A percentile compares a stretch with the other conserved stretches of the same genome.
These are phyloP conservation scores for Anarrhichthys ocellatus DNA, from an alignment of 2,113 vertebrate species.

Conservation along the genomic window DNA sequence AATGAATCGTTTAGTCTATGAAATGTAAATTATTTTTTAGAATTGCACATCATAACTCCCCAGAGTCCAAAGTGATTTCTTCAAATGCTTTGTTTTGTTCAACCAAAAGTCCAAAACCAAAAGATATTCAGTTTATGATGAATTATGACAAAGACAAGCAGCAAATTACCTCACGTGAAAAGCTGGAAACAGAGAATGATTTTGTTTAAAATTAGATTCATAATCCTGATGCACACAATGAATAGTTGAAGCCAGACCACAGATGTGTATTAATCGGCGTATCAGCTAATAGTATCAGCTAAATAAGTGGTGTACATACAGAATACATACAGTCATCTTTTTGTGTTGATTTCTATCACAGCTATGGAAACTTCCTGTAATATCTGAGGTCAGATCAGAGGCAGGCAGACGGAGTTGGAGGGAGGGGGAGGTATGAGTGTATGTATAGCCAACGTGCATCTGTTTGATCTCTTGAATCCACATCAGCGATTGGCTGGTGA, in stretches of 20 bases:
- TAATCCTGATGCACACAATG: neutral
- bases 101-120: neutral
- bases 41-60: too few relatives aligned
- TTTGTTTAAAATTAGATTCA: neutral
- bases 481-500: conserved; percentile 29
- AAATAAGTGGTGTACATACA: neutral
- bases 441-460: conserved; percentile 21
- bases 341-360: neutral
- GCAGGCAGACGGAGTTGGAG: neutral
- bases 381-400: neutral
- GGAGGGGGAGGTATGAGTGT: neutral
- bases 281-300: neutral
- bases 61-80: neutral
- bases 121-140: neutral
- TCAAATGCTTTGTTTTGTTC: neutral
- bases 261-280: neutral
- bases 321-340: neutral
- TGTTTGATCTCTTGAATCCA: conserved; percentile 41
- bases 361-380: neutral
- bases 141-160: neutral
- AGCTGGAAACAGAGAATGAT: neutral
- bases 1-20: too few relatives aligned
- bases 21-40: too few relatives aligned
- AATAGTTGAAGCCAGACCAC: neutral
- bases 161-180: neutral